These are phyloP conservation scores for Drosophila niveifrons DNA, from an alignment of 2,888 invertebrate species.

Conservation along the genomic window DNA sequence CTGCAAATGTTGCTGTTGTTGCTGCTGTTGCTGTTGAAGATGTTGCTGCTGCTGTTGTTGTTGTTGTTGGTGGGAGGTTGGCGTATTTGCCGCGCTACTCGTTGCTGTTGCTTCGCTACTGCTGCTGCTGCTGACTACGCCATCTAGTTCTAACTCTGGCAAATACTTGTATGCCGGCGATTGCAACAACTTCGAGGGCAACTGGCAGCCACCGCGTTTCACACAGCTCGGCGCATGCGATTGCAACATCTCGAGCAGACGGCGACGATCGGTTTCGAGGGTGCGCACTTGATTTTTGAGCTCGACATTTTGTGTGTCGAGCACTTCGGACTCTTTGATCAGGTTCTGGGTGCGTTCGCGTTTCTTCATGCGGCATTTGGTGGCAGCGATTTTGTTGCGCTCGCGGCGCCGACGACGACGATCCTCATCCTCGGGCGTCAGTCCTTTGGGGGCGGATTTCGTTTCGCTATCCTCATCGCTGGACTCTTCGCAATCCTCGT, in stretches of 20 bases:
- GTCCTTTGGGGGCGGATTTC: constrained; percentile 85
- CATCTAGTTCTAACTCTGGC: constrained; percentile 81
- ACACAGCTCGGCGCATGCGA: constrained; percentile 91
- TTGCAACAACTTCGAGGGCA: constrained; percentile 82
- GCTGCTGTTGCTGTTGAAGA: constrained; percentile 48
- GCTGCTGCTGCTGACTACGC: constrained; percentile 27
- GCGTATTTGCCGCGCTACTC: constrained; percentile 29
- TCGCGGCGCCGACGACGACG: constrained; percentile 93
- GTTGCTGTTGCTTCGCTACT: constrained; percentile 41
- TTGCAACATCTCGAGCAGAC: constrained; percentile 92
- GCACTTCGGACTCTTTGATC: constrained; percentile 93
- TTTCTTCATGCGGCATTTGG: constrained; percentile 97
- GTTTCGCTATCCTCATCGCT: constrained; percentile 87
- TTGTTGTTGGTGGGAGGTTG: constrained; percentile 25
- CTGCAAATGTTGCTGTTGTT: constrained; percentile 74
- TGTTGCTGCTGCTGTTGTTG: constrained; percentile 43
- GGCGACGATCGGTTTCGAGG: constrained; percentile 91
- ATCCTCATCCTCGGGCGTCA: constrained; percentile 97
- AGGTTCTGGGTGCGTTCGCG: constrained; percentile 94
- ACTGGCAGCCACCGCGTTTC: constrained; percentile 81
- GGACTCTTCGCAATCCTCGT: constrained; percentile 83
- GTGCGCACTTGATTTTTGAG: constrained; percentile 93
- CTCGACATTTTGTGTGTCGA: constrained; percentile 94
- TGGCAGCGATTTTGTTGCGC: constrained; percentile 97
- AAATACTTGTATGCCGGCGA: constrained; percentile 85